Evolutionary conservation across 2,797 vertebrate genomes (phyloP), one percentile per base, ranked within the genome.

Genomic region (Acrossocheilus wenchowensis): DNA sequence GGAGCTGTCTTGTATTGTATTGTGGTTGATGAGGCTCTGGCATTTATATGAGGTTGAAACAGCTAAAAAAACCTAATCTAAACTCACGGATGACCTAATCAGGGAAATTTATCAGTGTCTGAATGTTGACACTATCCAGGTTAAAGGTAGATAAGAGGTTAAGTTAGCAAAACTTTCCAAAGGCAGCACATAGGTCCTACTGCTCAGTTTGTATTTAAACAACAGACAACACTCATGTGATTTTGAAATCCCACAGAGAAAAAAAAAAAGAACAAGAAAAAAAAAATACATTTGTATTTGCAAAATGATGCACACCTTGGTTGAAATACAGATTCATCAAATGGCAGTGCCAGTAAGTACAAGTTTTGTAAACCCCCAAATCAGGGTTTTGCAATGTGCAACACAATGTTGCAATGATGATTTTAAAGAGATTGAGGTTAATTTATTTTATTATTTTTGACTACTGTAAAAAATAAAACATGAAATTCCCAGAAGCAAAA

Each of bases 1-100:
- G 43, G 21, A 82, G 72, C 12, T 30, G 39, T 23, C 6, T 74
- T 48, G 48, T 41, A 62, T 48, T 41, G 23, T 66, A 26, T 86
- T 50, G 52, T 5, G 2, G 9, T 36, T 10, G 34, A 60, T 82
- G 73, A 36, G 36, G 48, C 85, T 64, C 82, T 75, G 43, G 1
- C 14, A 84, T 90, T 90, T 88, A 90, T 90, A 88, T 74, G 26
- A 73, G 36, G 15, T 81, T 34, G 36, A 45, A 45, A 19, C 15
- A n/a, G 36, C 10, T 39, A 5, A 73, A 66, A 71, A 10, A 9
- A 43, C 2, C 21, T n/a, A 23, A 39, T 60, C 48, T 26, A 34
- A 54, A 62, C 43, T 52, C 36, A n/a, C n/a, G 23, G 15, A 81
- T 90, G 81, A 34, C 83, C 36, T 86, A 90, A 90, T 87, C 64